Evolutionary conservation across 2,113 vertebrate species (phyloP).

Genomic region (Ammospiza nelsoni): DNA sequence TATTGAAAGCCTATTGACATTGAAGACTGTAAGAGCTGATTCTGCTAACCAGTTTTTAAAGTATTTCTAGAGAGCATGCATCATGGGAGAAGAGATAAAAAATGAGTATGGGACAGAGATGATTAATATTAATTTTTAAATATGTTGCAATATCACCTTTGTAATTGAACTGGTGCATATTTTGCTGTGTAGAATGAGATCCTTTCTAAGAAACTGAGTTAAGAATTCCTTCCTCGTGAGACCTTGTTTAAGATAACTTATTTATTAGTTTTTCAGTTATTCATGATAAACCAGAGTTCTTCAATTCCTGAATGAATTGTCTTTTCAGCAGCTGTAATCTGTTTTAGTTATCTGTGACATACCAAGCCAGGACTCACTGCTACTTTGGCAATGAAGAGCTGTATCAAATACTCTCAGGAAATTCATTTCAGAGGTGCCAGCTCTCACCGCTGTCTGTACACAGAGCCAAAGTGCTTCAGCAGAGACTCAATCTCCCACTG

Average conservation of each 20-base stretch:
- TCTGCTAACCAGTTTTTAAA: neutral
- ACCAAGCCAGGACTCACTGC: neutral
- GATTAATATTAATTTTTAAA: neutral
- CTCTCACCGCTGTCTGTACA: neutral
- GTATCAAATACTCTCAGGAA: constrained; percentile 17
- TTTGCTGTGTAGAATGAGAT: neutral
- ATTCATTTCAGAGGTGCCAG: constrained; percentile 14
- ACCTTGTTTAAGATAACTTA: neutral
- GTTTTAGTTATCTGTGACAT: constrained; percentile 10
- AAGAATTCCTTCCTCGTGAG: neutral
- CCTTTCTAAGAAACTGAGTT: neutral
- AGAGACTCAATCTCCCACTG: neutral
- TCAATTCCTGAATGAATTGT: neutral
- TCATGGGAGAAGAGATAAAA: neutral
- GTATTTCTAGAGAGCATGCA: neutral
- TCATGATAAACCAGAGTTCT: neutral
- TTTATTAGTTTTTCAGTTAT: constrained; percentile 13
- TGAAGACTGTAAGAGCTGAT: neutral
- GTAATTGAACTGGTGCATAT: neutral
- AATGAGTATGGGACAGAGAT: neutral
- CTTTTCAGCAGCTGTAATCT: constrained; percentile 14
- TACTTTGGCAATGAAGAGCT: neutral
- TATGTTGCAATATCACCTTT: neutral
- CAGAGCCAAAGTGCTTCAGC: constrained; percentile 22
- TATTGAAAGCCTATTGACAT: neutral